Evolutionary conservation across 2,797 vertebrate genomes (phyloP).

Genomic region (Phaenicophaeus curvirostris): DNA sequence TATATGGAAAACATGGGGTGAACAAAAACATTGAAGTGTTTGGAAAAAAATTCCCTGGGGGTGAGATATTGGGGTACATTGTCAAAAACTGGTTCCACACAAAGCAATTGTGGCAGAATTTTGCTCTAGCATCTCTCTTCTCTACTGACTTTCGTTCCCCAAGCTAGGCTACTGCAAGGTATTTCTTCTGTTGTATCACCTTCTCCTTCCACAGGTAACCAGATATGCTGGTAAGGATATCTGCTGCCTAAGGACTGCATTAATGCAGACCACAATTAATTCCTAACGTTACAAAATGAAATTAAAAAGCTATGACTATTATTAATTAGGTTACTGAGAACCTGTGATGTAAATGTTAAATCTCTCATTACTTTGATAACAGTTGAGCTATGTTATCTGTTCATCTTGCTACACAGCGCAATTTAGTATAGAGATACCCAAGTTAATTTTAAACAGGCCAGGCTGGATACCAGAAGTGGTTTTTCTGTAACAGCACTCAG

Average conservation of each 20-base stretch:
- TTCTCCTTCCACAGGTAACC: not conserved
- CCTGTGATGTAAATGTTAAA: constrained; percentile 5
- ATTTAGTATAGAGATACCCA: constrained; percentile 21
- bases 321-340: constrained; percentile 48
- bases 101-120: not conserved
- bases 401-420: constrained; percentile 33
- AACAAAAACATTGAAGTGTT: not conserved
- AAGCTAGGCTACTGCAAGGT: not conserved
- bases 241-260: constrained; percentile 13
- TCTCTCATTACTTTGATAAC: constrained; percentile 35
- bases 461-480: not conserved
- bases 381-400: not conserved
- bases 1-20: not conserved
- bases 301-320: not conserved
- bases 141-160: not conserved
- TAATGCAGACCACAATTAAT: constrained; percentile 27
- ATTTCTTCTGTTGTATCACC: not conserved
- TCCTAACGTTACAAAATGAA: constrained; percentile 38
- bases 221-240: not conserved
- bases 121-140: not conserved
- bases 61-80: not conserved
- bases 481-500: not conserved
- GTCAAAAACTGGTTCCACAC: not conserved
- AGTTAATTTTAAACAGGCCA: constrained; percentile 32
- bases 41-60: not conserved